Evolutionary conservation across 1,140 invertebrate species (phyloP).

Genomic region (Thaumatotibia leucotreta): DNA sequence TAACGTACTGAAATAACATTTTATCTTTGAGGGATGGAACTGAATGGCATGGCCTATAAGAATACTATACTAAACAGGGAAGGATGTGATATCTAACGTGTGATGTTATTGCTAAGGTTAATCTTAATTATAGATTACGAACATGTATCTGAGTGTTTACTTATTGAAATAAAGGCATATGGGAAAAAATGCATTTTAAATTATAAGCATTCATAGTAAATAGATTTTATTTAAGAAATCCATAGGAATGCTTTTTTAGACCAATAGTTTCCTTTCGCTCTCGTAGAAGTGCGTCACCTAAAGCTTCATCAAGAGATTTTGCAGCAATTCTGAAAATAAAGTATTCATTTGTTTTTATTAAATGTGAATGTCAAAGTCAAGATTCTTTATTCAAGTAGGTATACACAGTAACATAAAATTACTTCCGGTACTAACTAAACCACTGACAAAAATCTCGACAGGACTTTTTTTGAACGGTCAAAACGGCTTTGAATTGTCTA

Average conservation of each 20-base stretch:
- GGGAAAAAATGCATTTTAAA: constrained; percentile 14
- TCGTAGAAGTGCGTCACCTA: constrained; percentile 67
- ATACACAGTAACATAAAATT: too few species aligned
- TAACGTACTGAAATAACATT: background rate
- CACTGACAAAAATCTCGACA: too few species aligned
- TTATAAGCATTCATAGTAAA: background rate
- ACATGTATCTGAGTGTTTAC: background rate
- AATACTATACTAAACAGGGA: background rate
- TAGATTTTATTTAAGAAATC: constrained; percentile 76
- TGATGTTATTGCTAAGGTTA: constrained; percentile 1
- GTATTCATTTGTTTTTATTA: too few species aligned
- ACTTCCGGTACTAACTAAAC: too few species aligned
- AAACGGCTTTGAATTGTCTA: too few species aligned
- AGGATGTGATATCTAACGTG: constrained; percentile 10
- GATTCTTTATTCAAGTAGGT: too few species aligned
- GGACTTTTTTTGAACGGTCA: too few species aligned
- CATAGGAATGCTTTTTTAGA: constrained; percentile 71
- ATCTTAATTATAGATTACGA: background rate
- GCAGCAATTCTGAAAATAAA: constrained; percentile 65
- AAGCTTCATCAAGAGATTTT: constrained; percentile 75
- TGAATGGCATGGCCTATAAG: background rate
- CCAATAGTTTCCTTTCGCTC: constrained; percentile 60
- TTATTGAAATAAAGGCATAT: constrained; percentile 26
- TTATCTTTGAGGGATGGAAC: background rate
- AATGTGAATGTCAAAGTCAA: too few species aligned